phyloP scores from a whole-genome alignment of 2,113 vertebrate species.

The Podarcis cretensis region DNA sequence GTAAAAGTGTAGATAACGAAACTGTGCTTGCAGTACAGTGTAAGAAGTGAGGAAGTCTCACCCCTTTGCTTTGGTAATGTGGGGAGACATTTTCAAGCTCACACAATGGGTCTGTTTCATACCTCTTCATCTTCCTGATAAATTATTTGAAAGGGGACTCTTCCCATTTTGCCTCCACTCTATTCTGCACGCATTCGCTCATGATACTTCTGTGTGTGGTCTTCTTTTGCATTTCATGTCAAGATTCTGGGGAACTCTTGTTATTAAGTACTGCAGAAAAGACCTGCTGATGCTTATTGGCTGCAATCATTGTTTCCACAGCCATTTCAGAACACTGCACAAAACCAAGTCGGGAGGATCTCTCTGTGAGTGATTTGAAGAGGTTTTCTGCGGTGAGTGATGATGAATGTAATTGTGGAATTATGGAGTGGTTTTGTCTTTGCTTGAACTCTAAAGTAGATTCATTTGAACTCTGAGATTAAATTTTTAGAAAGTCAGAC shows the following conservation, averaged over 20 bases:
- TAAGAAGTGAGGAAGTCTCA: not conserved
- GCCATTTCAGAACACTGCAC: not conserved
- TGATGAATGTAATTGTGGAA: not conserved
- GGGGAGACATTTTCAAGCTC: not conserved
- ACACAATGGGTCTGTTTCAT: not conserved
- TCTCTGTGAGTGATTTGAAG: not conserved
- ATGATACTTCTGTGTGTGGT: not conserved
- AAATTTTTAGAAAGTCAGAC: not conserved
- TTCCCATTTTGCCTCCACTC: not conserved
- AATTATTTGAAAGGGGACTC: not conserved
- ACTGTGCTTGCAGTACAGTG: no score
- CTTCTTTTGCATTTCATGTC: not conserved
- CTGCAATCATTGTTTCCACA: not conserved
- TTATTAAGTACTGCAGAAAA: not conserved
- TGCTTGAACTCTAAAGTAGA: not conserved
- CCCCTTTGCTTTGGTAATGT: not conserved
- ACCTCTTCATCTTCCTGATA: not conserved
- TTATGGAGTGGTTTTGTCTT: not conserved
- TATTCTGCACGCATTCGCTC: not conserved
- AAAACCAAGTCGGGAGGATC: not conserved
- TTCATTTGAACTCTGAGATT: not conserved
- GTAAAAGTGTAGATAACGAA: not conserved
- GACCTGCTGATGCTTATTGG: not conserved
- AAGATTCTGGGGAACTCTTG: not conserved
- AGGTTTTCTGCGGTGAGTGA: not conserved